A percentile compares a stretch with the other conserved stretches of the same genome.
These are phyloP conservation scores for Hylomyscus alleni DNA, from an alignment of 2,797 vertebrate species.

Conservation along the genomic window DNA sequence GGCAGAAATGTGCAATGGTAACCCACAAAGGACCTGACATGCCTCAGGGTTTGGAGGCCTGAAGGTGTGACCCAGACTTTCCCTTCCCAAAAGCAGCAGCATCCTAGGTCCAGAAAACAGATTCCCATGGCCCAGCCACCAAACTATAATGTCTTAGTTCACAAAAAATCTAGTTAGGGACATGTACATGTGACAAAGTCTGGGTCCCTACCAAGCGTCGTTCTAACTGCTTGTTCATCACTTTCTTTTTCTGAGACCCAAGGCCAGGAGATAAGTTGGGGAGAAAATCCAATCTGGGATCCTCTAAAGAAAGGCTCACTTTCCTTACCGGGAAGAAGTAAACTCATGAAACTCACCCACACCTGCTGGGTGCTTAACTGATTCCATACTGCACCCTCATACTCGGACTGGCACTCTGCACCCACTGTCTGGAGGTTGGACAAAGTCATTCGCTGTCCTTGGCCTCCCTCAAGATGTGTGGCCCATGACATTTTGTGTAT, in stretches of 20 bases:
- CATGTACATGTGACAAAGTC: not conserved
- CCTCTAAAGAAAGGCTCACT: not conserved
- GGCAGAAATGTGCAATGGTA: not conserved
- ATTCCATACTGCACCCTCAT: not conserved
- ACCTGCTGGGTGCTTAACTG: not conserved
- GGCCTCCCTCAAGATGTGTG: not conserved
- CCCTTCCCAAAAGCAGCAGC: not conserved
- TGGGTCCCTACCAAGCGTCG: not conserved
- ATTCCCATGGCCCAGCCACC: not conserved
- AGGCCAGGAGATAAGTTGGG: not conserved
- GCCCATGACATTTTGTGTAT: not conserved
- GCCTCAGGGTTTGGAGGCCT: not conserved
- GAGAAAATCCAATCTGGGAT: slow-evolving; percentile 31
- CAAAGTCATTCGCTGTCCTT: not conserved
- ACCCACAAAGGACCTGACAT: not conserved
- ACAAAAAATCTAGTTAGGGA: not conserved
- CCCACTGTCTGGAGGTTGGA: not conserved
- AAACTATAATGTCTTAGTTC: not conserved
- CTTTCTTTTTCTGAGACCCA: not conserved
- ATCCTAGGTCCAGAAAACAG: not conserved
- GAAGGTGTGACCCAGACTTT: not conserved
- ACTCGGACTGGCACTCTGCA: not conserved
- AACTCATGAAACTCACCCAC: not conserved
- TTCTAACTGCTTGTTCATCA: not conserved
- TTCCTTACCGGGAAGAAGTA: not conserved